These are phyloP conservation scores for Phaethornis superciliosus DNA, from an alignment of 2,113 vertebrate genomes.

Conservation along the genomic window DNA sequence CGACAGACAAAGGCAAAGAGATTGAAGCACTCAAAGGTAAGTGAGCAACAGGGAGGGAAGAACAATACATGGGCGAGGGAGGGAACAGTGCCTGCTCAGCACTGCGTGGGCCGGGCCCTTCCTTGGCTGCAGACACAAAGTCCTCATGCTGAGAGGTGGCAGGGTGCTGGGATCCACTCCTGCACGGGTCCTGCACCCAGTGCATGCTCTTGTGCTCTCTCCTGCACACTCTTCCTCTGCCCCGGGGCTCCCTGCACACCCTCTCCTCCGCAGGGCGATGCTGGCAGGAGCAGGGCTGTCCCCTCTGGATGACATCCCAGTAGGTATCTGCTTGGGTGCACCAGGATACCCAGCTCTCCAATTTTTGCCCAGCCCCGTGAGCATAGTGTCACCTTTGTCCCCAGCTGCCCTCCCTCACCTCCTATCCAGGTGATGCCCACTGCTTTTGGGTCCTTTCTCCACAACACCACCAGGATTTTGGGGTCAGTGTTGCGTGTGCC, in stretches of 20 bases:
- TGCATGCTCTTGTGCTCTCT: not conserved
- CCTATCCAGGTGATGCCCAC: rapidly evolving
- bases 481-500: not conserved
- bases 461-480: not conserved
- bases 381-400: not conserved
- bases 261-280: not conserved
- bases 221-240: not conserved
- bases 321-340: not conserved
- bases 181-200: rapidly evolving
- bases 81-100: constrained; percentile 10
- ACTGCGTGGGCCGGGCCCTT: constrained; percentile 4
- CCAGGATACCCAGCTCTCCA: rapidly evolving
- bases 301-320: not conserved
- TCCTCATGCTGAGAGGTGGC: not conserved
- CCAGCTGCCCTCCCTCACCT: rapidly evolving
- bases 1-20: constrained; percentile 20
- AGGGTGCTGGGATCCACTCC: not conserved
- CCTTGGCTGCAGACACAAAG: not conserved
- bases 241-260: not conserved
- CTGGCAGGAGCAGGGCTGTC: not conserved
- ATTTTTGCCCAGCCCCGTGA: too few species aligned
- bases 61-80: constrained; percentile 5
- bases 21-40: constrained; percentile 45
- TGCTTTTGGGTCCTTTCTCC: not conserved
- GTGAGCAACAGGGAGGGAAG: constrained; percentile 19